phyloP scores from a whole-genome alignment of 2,113 vertebrate genomes.

The Gorilla gorilla region DNA sequence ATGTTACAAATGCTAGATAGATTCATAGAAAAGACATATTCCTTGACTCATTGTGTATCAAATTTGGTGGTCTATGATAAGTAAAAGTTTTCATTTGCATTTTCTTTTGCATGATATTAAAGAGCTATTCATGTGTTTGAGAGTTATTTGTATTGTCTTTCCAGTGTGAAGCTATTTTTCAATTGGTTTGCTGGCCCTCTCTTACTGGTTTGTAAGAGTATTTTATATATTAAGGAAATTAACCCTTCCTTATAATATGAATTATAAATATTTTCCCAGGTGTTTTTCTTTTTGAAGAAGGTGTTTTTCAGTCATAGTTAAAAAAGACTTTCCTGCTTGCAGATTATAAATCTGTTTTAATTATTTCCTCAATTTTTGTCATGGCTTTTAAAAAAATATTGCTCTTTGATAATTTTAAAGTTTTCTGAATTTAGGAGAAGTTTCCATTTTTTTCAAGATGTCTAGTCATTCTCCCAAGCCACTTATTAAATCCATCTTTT shows the following conservation, averaged over 20 bases:
- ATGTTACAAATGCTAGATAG: background rate
- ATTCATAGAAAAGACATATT: background rate
- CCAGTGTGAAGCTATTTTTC: background rate
- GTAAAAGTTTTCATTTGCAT: background rate
- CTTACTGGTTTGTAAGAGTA: background rate
- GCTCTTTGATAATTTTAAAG: background rate
- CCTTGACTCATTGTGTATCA: background rate
- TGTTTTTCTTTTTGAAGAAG: background rate
- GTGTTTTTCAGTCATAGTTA: background rate
- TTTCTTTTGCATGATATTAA: background rate
- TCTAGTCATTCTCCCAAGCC: background rate
- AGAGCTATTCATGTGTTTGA: background rate
- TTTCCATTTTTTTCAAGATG: background rate
- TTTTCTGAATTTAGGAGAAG: background rate
- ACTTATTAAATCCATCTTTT: background rate
- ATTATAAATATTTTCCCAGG: background rate
- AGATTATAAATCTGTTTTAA: background rate
- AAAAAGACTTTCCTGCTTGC: background rate
- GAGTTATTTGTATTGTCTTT: background rate
- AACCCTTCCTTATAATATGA: background rate
- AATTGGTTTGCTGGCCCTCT: background rate
- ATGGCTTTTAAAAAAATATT: background rate
- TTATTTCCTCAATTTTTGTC: background rate
- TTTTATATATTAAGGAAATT: background rate
- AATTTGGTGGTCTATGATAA: background rate